Evolutionary conservation across 2,113 vertebrate species (phyloP).

Genomic region (Crotalus tigris): DNA sequence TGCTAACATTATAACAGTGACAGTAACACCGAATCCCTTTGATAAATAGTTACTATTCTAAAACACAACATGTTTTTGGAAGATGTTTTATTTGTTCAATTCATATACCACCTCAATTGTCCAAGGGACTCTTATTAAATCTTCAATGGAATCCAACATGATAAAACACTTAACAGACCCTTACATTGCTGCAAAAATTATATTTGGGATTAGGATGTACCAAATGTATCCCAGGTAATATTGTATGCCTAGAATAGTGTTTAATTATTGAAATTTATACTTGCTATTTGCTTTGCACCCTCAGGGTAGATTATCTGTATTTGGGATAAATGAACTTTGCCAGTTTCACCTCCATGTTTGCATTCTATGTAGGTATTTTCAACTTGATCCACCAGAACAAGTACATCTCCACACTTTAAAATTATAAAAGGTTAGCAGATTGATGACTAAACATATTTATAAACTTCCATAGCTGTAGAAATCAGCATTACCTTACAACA

Average conservation of each 20-base stretch:
- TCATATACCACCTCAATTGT: neutral
- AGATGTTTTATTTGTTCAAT: neutral
- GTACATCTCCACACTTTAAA: slow-evolving; percentile 75
- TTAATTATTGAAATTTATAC: slow-evolving; percentile 43
- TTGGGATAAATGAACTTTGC: slow-evolving; percentile 68
- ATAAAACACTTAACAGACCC: neutral
- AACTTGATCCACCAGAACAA: slow-evolving; percentile 72
- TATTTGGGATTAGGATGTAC: neutral
- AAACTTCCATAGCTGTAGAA: neutral
- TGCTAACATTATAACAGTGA: neutral
- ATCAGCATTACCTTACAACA: slow-evolving; percentile 80
- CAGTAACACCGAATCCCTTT: neutral
- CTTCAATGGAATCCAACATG: neutral
- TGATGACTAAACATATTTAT: slow-evolving; percentile 18
- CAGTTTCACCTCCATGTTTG: slow-evolving; percentile 71
- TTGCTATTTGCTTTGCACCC: slow-evolving; percentile 55
- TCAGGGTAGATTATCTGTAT: slow-evolving; percentile 78
- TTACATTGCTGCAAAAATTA: neutral
- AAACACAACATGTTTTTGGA: neutral
- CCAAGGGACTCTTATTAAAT: neutral
- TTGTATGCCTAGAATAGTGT: neutral
- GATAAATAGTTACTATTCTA: neutral
- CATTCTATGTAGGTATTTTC: slow-evolving; percentile 76
- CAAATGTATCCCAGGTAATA: neutral
- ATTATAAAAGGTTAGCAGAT: slow-evolving; percentile 48